Conservation (phyloP, 1,140 invertebrate genomes). For the Gonioctena quinquepunctata region DNA sequence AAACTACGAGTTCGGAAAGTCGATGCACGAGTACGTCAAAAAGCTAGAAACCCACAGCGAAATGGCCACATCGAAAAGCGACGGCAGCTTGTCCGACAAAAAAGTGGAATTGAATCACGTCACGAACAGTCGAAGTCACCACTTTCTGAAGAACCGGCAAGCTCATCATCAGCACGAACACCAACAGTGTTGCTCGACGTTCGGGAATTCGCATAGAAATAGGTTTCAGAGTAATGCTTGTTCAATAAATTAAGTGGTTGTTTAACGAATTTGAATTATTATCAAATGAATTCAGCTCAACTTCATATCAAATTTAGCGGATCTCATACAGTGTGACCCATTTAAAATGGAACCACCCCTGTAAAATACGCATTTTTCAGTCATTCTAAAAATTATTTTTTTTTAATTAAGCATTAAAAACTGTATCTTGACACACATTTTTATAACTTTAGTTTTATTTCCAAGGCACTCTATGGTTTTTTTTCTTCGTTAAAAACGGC, state of each 20-base stretch:
- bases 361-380: too few species aligned
- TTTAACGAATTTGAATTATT: background rate
- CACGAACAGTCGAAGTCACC: slow-evolving; percentile 44
- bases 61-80: slow-evolving; percentile 41
- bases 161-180: slow-evolving; percentile 33
- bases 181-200: slow-evolving; percentile 48
- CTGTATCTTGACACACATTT: too few species aligned
- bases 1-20: slow-evolving; percentile 39
- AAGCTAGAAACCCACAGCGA: slow-evolving; percentile 33
- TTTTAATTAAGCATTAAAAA: too few species aligned
- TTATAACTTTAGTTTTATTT: too few species aligned
- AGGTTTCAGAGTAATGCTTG: slow-evolving; percentile 50
- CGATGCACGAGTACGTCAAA: slow-evolving; percentile 44
- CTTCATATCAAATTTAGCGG: background rate
- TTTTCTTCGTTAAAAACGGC: too few species aligned
- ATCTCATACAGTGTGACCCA: too few species aligned
- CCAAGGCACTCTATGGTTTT: too few species aligned
- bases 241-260: slow-evolving; percentile 39
- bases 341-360: too few species aligned
- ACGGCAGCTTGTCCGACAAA: slow-evolving; percentile 37
- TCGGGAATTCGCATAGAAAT: slow-evolving; percentile 38
- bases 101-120: slow-evolving; percentile 18
- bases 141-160: slow-evolving; percentile 32
- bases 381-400: too few species aligned
- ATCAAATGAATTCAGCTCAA: too few species aligned